Conservation (phyloP, 2,888 invertebrate species). For the Netelia fuscicornis region DNA sequence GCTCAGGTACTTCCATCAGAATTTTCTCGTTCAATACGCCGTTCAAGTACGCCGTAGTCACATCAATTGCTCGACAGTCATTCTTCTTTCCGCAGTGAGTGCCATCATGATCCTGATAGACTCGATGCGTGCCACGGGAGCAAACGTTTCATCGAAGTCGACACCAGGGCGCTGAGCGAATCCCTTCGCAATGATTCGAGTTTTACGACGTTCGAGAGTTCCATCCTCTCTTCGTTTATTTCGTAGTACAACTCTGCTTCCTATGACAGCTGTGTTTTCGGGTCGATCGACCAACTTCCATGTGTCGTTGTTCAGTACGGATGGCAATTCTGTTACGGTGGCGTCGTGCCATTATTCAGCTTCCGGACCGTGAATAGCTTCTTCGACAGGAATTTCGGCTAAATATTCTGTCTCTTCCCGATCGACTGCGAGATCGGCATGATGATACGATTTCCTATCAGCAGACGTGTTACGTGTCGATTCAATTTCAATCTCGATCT, state of each 20-base stretch:
- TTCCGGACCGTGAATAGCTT: conserved; percentile 26
- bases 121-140: conserved; percentile 44
- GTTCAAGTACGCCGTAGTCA: conserved; percentile 69
- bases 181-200: conserved; percentile 55
- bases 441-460: background rate
- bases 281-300: conserved; percentile 61
- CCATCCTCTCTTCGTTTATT: conserved; percentile 56
- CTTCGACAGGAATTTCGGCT: conserved; percentile 25
- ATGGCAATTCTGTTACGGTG: conserved; percentile 53
- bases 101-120: conserved; percentile 62
- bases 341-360: conserved; percentile 47
- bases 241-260: conserved; percentile 40
- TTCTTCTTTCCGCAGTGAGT: conserved; percentile 53
- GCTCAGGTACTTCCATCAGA: conserved; percentile 61
- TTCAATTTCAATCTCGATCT: background rate
- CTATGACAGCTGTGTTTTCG: conserved; percentile 21
- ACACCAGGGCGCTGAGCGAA: conserved; percentile 54
- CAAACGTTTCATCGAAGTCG: conserved; percentile 57
- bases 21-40: conserved; percentile 66
- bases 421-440: conserved; percentile 7
- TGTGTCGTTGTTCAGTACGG: conserved; percentile 64
- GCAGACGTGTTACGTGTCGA: background rate
- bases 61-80: conserved; percentile 68
- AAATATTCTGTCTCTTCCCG: conserved; percentile 12
- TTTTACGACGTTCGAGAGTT: conserved; percentile 51